Evolutionary conservation across 2,113 vertebrate species (phyloP).

Genomic region (Neomonachus schauinslandi): DNA sequence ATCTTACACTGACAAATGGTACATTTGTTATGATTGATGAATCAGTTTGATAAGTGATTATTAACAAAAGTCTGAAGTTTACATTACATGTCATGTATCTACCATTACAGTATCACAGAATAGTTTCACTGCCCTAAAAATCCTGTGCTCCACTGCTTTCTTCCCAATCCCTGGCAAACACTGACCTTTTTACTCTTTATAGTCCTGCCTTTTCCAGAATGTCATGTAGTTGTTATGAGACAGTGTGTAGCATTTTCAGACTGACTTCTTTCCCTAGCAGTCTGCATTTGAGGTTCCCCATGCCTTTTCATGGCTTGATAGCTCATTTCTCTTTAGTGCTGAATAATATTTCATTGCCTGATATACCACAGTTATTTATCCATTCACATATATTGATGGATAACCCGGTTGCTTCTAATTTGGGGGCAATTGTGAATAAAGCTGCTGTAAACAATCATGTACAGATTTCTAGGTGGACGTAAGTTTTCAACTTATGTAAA

Average conservation of each 20-base stretch:
- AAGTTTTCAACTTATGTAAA: background rate
- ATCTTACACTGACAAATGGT: background rate
- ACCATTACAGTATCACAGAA: background rate
- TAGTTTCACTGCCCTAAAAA: background rate
- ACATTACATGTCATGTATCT: background rate
- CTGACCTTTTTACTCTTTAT: background rate
- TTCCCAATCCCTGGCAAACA: background rate
- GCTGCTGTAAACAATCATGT: background rate
- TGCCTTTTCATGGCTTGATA: background rate
- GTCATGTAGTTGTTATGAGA: background rate
- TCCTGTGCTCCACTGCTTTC: fast-evolving
- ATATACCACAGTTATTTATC: background rate
- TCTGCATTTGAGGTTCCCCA: background rate
- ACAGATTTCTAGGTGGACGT: background rate
- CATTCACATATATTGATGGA: background rate
- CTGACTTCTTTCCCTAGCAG: background rate
- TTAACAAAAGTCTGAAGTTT: background rate
- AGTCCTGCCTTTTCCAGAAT: background rate
- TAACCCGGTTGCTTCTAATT: background rate
- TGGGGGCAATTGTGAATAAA: background rate
- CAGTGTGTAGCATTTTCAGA: background rate
- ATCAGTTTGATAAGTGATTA: background rate
- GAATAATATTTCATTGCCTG: background rate
- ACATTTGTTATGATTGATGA: background rate
- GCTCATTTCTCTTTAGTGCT: background rate